Base-by-base conservation (phyloP, 2,113 vertebrate genomes). In the Isichthys henryi region DNA sequence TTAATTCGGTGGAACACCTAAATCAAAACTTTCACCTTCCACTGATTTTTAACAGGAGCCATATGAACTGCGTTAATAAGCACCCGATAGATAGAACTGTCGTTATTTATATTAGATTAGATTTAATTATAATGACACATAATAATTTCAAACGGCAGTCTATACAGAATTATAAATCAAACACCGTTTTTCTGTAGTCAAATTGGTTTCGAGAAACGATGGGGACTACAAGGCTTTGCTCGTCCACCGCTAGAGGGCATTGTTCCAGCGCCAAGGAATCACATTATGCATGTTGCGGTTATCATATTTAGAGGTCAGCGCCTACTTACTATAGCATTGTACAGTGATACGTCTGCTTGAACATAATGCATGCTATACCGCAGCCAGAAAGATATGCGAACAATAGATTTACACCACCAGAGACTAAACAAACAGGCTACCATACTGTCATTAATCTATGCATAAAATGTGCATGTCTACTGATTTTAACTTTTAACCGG, bases 161-260 rank as follows among this genome's bases (percentile, higher is more conserved):
- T 15, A 80, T 80, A 80, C 74, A 43, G 74, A 80, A 80, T 43
- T 80, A 35, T 80, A 19, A 39, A 43, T 43, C 31, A 39, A 35
- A 39, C 74, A 80, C 15, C 62, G 15, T 45, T 52, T 53, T 39
- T 56, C 74, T 83, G 53, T 39, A 58, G 50, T 53, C 56, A 52
- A 53, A 80, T 62, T 82, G 50, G 83, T 7, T n/a, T 74, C 43
- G 17, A 43, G 8, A 62, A 84, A 23, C 39, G 83, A 66, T 23
- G 89, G 39, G 21, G 58, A 66, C 43, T 45, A 74, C 66, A 53
- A 46, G 13, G 56, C 27, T 49, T 45, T 74, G 8, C 82, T 74
- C 58, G 46, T 21, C 21, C 19, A 19, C 35, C 89, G 85, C 84
- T 87, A 90, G 89, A 87, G 89, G 89, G 89, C 89, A 53, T 77